Evolutionary conservation across 1,140 invertebrate genomes (phyloP).

Genomic region (Bombus affinis): DNA sequence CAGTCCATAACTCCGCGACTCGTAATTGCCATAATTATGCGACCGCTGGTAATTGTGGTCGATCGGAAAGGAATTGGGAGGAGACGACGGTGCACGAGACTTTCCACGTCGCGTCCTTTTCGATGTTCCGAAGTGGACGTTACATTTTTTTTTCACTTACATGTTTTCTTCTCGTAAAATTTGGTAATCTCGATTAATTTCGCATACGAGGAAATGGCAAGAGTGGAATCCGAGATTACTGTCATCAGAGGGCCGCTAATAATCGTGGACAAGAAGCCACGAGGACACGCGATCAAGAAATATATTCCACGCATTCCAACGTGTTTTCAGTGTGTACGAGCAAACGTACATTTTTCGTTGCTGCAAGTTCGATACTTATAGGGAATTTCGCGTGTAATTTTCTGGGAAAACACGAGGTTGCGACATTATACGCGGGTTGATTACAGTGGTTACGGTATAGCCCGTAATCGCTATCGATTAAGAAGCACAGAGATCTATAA

Average conservation of each 20-base stretch:
- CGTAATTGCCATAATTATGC: conserved; percentile 68
- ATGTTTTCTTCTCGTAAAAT: conserved; percentile 26
- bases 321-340: background rate
- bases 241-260: conserved; percentile 44
- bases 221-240: conserved; percentile 50
- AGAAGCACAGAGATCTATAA: conserved; percentile 1
- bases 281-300: conserved; percentile 14
- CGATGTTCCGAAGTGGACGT: background rate
- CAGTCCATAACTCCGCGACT: conserved; percentile 52
- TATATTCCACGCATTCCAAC: background rate
- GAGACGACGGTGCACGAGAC: conserved; percentile 8
- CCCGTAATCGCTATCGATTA: conserved; percentile 25
- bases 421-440: background rate
- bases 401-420: conserved; percentile 13
- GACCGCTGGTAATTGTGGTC: conserved; percentile 53
- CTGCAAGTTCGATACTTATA: background rate
- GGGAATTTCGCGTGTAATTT: conserved; percentile 26
- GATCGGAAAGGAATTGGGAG: conserved; percentile 44
- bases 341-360: background rate
- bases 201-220: conserved; percentile 35
- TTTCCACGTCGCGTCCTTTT: background rate
- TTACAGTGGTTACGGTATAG: conserved; percentile 28
- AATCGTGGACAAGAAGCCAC: conserved; percentile 3
- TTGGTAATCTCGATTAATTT: conserved; percentile 46
- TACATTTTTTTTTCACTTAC: background rate